Percentiles rank a stretch among this genome's conserved stretches.
These are phyloP conservation scores for Spea hammondii DNA, from an alignment of 2,797 vertebrate genomes.

Conservation along the genomic window DNA sequence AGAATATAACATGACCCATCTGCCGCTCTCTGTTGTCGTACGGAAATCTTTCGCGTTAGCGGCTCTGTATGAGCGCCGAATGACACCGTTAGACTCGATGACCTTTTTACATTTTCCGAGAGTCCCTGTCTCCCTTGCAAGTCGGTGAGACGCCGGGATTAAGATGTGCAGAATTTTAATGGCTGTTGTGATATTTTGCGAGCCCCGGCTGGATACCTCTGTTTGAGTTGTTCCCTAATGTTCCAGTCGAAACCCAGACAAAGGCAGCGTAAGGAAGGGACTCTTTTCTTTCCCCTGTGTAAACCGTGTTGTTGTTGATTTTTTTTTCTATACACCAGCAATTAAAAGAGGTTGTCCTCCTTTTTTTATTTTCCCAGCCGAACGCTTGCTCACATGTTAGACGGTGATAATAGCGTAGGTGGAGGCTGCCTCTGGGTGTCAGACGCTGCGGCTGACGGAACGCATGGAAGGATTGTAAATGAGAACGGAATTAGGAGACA, in stretches of 20 bases:
- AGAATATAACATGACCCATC: not conserved
- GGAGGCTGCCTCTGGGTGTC: conserved; percentile 25
- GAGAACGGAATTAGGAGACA: conserved; percentile 8
- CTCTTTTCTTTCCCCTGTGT: conserved; percentile 49
- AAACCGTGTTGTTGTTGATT: conserved; percentile 48
- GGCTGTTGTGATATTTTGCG: conserved; percentile 60
- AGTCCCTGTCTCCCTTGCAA: conserved; percentile 48
- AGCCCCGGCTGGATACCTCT: conserved; percentile 55
- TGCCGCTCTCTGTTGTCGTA: not conserved
- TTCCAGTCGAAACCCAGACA: conserved; percentile 51
- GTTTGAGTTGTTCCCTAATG: conserved; percentile 58
- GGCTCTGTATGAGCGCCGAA: conserved; percentile 58
- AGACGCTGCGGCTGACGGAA: not conserved
- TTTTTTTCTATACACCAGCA: conserved; percentile 18
- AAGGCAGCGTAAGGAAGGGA: conserved; percentile 23
- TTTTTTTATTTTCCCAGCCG: not conserved
- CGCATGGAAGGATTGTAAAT: conserved; percentile 22
- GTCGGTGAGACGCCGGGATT: conserved; percentile 55
- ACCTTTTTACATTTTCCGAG: conserved; percentile 56
- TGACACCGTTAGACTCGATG: conserved; percentile 54
- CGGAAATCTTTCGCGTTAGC: conserved; percentile 47
- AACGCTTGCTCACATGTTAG: conserved; percentile 14
- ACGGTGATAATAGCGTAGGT: conserved; percentile 6
- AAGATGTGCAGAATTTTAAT: conserved; percentile 57
- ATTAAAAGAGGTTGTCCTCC: conserved; percentile 56